These are phyloP conservation scores for Hylomyscus alleni DNA, from an alignment of 2,797 vertebrate species.

Conservation along the genomic window DNA sequence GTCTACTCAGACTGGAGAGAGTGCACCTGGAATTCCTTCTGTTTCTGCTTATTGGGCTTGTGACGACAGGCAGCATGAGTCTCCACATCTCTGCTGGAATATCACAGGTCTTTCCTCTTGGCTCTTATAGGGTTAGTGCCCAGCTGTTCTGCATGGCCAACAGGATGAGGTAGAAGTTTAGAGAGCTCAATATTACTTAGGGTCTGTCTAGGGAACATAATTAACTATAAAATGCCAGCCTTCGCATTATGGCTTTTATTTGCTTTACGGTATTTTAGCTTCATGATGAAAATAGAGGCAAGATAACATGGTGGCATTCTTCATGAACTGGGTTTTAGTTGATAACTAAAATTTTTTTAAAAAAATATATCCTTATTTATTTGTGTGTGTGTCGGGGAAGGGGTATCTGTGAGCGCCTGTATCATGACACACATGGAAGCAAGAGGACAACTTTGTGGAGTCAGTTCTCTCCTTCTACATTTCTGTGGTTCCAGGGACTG, in stretches of 20 bases:
- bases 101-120: neutral
- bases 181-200: neutral
- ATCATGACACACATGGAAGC: neutral
- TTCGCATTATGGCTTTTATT: neutral
- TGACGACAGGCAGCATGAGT: neutral
- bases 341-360: neutral
- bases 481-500: neutral
- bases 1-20: neutral
- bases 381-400: neutral
- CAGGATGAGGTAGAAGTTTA: neutral
- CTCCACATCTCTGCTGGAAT: too few species aligned
- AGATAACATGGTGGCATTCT: neutral
- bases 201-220: constrained; percentile 23
- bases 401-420: neutral
- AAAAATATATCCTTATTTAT: neutral
- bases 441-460: neutral
- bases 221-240: neutral
- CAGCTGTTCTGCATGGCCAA: neutral
- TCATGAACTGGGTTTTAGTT: neutral
- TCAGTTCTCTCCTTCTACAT: neutral
- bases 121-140: neutral
- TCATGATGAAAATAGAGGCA: neutral
- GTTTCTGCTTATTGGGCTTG: neutral
- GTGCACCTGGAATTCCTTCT: neutral
- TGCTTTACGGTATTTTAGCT: constrained; percentile 6